Percentiles rank a stretch among this genome's conserved stretches.
These are phyloP conservation scores for Branchipolynoe longqiensis DNA, from an alignment of 2,888 invertebrate genomes.

Conservation along the genomic window DNA sequence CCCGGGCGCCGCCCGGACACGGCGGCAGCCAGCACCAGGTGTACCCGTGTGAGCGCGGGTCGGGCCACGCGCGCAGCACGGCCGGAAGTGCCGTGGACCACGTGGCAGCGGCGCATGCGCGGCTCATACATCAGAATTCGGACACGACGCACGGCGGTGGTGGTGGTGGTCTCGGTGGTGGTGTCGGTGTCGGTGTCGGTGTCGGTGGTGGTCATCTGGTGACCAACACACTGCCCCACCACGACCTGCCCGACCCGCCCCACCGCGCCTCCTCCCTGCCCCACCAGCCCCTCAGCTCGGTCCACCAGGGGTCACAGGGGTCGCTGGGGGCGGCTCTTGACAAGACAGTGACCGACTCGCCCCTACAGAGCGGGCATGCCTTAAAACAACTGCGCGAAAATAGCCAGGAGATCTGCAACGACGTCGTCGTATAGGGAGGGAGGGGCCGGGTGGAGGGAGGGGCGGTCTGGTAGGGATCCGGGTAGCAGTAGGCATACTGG, in stretches of 20 bases:
- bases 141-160: conserved; percentile 33
- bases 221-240: background rate
- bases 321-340: background rate
- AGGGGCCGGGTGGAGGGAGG: background rate
- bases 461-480: background rate
- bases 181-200: background rate
- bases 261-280: conserved; percentile 50
- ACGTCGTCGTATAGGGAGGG: conserved; percentile 40
- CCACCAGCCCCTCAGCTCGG: conserved; percentile 44
- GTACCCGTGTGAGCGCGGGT: background rate
- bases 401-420: conserved; percentile 16
- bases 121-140: conserved; percentile 25
- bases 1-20: background rate
- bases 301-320: conserved; percentile 25
- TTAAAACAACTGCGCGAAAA: conserved; percentile 18
- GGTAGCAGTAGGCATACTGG: background rate
- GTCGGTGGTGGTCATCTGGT: background rate
- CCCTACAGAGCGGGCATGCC: conserved; percentile 34
- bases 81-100: background rate
- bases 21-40: conserved; percentile 25
- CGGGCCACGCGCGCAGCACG: background rate
- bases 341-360: background rate
- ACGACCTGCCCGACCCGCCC: conserved; percentile 39
- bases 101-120: conserved; percentile 1
- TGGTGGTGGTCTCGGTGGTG: background rate